Conservation (phyloP, 2,797 vertebrate genomes). For the Dromococcyx pavoninus region DNA sequence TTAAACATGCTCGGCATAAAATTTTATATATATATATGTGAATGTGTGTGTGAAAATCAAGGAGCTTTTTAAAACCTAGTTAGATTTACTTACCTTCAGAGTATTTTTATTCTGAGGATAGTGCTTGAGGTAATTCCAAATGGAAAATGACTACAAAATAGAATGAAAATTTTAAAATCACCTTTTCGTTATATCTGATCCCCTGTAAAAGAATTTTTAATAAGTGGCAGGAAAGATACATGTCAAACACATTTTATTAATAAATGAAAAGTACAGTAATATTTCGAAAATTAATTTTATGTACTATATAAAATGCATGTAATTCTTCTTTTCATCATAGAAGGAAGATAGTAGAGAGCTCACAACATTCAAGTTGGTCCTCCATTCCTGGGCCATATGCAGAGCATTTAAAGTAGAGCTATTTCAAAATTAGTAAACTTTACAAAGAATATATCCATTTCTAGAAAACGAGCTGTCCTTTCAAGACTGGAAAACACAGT, state of each 20-base stretch:
- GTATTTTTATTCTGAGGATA: constrained; percentile 27
- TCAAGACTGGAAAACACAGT: neutral
- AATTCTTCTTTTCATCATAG: neutral
- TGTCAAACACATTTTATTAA: constrained; percentile 13
- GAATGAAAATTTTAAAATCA: constrained; percentile 14
- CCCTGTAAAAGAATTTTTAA: constrained; percentile 41
- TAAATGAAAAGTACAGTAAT: neutral
- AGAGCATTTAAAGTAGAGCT: neutral
- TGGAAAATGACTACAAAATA: constrained; percentile 19
- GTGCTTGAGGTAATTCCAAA: constrained; percentile 20
- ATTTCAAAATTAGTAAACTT: neutral
- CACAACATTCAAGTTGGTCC: neutral
- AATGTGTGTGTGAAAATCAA: constrained; percentile 21
- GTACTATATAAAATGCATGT: neutral
- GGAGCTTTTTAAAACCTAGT: neutral
- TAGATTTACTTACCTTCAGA: constrained; percentile 24
- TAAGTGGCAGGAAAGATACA: constrained; percentile 37
- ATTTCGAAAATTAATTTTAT: constrained; percentile 13
- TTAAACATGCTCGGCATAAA: constrained; percentile 24
- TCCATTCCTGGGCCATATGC: neutral
- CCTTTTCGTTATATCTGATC: constrained; percentile 46
- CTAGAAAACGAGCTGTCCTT: neutral
- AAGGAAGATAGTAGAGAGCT: neutral
- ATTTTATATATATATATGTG: neutral
- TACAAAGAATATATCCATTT: neutral